Conservation (phyloP, 35 echinoderm and acorn worm genomes). For the Diadema setosum region DNA sequence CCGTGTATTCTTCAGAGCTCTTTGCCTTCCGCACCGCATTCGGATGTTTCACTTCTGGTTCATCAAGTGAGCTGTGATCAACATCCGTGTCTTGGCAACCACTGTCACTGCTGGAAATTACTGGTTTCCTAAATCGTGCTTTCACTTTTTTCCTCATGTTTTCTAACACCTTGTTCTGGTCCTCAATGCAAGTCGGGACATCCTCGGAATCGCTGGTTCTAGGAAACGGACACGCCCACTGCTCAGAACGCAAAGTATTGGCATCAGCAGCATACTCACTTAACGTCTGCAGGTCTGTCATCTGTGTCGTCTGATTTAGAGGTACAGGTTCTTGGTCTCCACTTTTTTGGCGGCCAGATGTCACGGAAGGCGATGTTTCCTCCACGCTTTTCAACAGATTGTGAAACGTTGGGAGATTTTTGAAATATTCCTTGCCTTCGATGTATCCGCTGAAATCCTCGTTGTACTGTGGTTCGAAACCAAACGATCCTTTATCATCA, state of each 20-base stretch:
- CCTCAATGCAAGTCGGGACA: not conserved
- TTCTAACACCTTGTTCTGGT: not conserved
- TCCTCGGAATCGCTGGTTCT: not conserved
- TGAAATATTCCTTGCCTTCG: not conserved
- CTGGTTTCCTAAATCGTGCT: not conserved
- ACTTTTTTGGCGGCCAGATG: too few relatives aligned
- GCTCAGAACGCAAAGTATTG: not conserved
- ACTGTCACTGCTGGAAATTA: not conserved
- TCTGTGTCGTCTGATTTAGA: too few relatives aligned
- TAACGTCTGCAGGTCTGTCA: not conserved
- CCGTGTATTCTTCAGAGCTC: too few relatives aligned
- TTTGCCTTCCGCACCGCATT: too few relatives aligned
- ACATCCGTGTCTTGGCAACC: not conserved
- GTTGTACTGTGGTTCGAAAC: not conserved
- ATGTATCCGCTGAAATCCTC: not conserved
- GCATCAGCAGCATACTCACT: not conserved
- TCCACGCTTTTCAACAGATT: not conserved
- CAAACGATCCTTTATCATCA: not conserved
- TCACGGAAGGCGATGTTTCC: too few relatives aligned
- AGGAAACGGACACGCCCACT: not conserved
- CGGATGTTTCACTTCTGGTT: not conserved
- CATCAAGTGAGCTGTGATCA: not conserved
- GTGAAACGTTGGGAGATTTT: not conserved
- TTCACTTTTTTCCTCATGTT: not conserved
- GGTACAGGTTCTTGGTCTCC: too few relatives aligned